Percentiles rank a stretch among this genome's conserved stretches.
phyloP scores from a whole-genome alignment of 2,113 vertebrate genomes.

The Cebidichthys violaceus region DNA sequence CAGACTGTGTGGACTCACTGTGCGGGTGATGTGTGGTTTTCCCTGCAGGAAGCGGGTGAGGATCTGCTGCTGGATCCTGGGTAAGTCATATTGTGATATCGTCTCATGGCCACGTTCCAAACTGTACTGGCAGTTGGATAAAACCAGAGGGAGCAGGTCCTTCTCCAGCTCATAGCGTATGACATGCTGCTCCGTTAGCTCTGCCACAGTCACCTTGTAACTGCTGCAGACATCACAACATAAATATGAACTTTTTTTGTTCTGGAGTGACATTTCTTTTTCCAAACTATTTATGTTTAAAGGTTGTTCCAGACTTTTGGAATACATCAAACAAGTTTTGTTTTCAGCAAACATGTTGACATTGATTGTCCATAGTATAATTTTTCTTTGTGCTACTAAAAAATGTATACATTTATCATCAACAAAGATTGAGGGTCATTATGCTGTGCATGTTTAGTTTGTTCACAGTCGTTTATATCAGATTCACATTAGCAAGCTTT shows the following conservation, averaged over 20 bases:
- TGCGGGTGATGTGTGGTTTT: constrained; percentile 85
- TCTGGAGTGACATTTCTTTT: background rate
- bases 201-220: constrained; percentile 81
- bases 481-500: background rate
- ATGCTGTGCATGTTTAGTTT: background rate
- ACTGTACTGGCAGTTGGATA: constrained; percentile 91
- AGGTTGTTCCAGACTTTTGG: background rate
- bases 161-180: constrained; percentile 89
- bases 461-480: background rate
- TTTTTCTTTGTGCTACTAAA: background rate
- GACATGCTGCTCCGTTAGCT: constrained; percentile 88
- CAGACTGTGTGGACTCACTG: constrained; percentile 70
- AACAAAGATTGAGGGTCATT: background rate
- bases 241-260: background rate
- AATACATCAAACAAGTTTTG: background rate
- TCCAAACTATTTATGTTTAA: background rate
- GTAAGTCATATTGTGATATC: constrained; percentile 86
- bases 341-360: background rate
- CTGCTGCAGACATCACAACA: constrained; percentile 66
- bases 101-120: constrained; percentile 86
- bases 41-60: constrained; percentile 88
- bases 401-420: background rate
- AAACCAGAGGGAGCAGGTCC: constrained; percentile 87
- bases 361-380: background rate
- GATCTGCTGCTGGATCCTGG: constrained; percentile 91